Percentiles rank a stretch among this genome's conserved stretches.
These are phyloP conservation scores for Pantala flavescens DNA, from an alignment of 1,140 invertebrate genomes.

Conservation along the genomic window DNA sequence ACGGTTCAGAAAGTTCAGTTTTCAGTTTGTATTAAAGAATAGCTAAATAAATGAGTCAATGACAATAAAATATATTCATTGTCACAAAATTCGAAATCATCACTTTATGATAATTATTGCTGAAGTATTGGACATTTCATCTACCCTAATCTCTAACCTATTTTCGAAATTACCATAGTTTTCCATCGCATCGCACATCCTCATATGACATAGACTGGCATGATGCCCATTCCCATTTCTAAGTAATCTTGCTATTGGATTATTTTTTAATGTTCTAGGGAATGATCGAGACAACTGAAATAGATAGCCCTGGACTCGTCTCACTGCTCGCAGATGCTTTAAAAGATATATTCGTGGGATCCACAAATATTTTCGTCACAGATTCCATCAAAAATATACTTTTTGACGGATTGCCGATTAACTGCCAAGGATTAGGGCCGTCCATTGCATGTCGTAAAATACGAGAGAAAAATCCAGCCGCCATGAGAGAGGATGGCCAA, in stretches of 20 bases:
- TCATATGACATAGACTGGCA: no score
- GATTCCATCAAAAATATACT: not conserved
- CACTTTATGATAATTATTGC: no score
- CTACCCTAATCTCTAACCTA: no score
- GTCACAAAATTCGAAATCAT: no score
- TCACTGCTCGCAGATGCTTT: not conserved
- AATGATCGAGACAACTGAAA: no score
- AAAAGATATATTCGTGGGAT: not conserved
- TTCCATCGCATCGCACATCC: no score
- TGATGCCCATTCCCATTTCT: no score
- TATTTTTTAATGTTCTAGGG: not conserved
- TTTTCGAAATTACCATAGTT: no score
- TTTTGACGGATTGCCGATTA: not conserved
- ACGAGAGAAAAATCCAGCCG: not conserved
- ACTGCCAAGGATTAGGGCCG: not conserved
- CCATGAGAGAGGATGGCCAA: not conserved
- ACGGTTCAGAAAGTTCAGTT: no score
- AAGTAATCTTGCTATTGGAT: no score
- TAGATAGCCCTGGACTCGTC: not conserved
- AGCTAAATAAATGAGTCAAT: not conserved
- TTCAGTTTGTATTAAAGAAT: not conserved
- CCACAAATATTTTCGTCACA: not conserved
- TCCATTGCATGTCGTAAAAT: not conserved
- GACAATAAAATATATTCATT: not conserved
- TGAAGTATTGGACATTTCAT: no score